Conservation (phyloP, 2,888 invertebrate genomes). For the Scaptomyza cyrtandrae region DNA sequence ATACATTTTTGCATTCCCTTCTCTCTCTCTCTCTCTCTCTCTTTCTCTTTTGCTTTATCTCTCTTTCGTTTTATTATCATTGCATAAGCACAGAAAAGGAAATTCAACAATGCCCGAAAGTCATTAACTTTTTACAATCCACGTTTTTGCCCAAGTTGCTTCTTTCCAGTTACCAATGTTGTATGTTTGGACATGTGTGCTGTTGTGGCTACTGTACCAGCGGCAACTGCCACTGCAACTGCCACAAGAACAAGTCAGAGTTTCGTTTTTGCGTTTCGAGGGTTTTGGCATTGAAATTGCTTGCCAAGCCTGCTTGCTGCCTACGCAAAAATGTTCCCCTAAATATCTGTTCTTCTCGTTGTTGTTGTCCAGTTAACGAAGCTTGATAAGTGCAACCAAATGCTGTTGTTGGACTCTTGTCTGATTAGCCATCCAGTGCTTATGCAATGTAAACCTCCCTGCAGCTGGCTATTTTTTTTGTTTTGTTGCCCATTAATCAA, state of each 20-base stretch:
- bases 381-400: constrained; percentile 42
- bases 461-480: constrained; percentile 13
- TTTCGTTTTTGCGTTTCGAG: constrained; percentile 5
- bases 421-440: constrained; percentile 30
- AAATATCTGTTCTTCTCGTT: constrained; percentile 6
- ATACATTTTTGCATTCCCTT: constrained; percentile 12
- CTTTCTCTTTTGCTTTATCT: not conserved
- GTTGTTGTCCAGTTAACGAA: constrained; percentile 41
- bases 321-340: constrained; percentile 52
- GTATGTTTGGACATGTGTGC: constrained; percentile 60
- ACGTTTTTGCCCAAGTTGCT: constrained; percentile 6
- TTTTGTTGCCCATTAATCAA: constrained; percentile 49
- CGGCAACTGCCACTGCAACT: constrained; percentile 10
- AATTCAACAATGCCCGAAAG: constrained; percentile 50
- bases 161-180: constrained; percentile 30
- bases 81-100: constrained; percentile 66
- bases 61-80: constrained; percentile 69
- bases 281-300: constrained; percentile 18
- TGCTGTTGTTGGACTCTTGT: constrained; percentile 15
- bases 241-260: constrained; percentile 5
- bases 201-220: constrained; percentile 66
- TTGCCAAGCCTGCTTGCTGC: constrained; percentile 17
- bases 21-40: not conserved
- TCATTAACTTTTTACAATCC: constrained; percentile 61
- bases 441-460: constrained; percentile 28